Percentiles rank a stretch among this genome's conserved stretches.
Conservation (phyloP, 1,140 invertebrate species). For the Lycorma delicatula region DNA sequence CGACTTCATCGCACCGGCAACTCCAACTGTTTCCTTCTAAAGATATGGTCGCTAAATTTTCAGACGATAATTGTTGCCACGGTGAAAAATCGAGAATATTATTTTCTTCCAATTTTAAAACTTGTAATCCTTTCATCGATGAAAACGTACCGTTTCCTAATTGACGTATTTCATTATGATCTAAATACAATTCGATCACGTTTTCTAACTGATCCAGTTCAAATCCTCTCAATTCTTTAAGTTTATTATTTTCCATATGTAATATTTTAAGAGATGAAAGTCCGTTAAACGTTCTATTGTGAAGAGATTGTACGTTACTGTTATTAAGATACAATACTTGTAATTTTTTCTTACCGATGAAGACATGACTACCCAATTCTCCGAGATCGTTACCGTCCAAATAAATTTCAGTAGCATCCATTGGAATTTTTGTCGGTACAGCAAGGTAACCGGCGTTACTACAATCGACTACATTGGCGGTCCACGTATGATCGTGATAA, state of each 20-base stretch:
- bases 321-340: constrained; percentile 43
- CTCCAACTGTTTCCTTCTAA: constrained; percentile 63
- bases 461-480: constrained; percentile 46
- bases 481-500: constrained; percentile 45
- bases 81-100: constrained; percentile 46
- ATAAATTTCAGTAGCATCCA: constrained; percentile 49
- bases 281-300: constrained; percentile 49
- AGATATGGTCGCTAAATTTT: constrained; percentile 49
- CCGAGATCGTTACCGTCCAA: constrained; percentile 45
- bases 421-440: constrained; percentile 44
- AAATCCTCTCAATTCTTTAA: constrained; percentile 41
- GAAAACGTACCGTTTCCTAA: constrained; percentile 43
- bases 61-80: constrained; percentile 43
- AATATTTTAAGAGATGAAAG: constrained; percentile 39
- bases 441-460: constrained; percentile 34
- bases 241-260: constrained; percentile 43
- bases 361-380: constrained; percentile 42
- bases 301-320: constrained; percentile 41
- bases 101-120: constrained; percentile 44
- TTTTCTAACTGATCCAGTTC: constrained; percentile 44
- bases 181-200: constrained; percentile 43
- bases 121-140: constrained; percentile 38
- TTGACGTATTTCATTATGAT: constrained; percentile 40
- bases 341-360: constrained; percentile 48
- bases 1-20: constrained; percentile 59